Base-by-base conservation (phyloP, 2,113 vertebrate species). In the Sylvilagus bachmani region DNA sequence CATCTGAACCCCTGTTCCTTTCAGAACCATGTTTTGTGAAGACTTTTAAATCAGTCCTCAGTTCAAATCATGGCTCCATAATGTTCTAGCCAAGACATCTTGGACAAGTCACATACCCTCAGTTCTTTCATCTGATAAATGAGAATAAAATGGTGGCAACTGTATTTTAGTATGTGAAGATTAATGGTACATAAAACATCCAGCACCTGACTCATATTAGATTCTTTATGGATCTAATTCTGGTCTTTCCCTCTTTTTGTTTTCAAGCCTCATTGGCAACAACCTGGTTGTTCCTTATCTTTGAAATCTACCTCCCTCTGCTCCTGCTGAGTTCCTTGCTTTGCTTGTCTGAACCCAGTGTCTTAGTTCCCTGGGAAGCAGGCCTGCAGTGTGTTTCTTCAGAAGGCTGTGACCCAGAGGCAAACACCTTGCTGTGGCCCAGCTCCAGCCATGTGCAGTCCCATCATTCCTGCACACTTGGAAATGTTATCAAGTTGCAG, bases 401-500 rank as follows among this genome's bases (percentile, higher is more conserved):
- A 66, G 49, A 84, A 83, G 58, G 53, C 24, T 36, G 33, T 71
- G 36, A 94, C 93, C 86, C 71, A 79, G 74, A 83, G 74, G 70
- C 38, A 74, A 49, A 71, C 19, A 88, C n/a, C 86, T 85, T 21
- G 7, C 80, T 24, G 17, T 1, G 22, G 74, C 75, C 29, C 53
- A 2, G 5, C 69, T 38, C 19, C 10, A 4, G 14, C 0, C 0
- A 49, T 22, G 74, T 19, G 6, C 24, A 71, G 86, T 80, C 38
- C 71, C 6, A 7, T 24, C 66, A 89, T 82, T 90, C 92, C 89
- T 81, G 29, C 24, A 44, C 14, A 74, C 90, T 89, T 12, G 6
- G 75, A 89, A 95, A 75, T 78, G 31, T 88, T 90, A 95, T 86
- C 90, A 95, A 97, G 88, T 96, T 78, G 66, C 86, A 96, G 81